Evolutionary conservation across 1,140 invertebrate species (phyloP).

Genomic region (Harlomillsia oculata): DNA sequence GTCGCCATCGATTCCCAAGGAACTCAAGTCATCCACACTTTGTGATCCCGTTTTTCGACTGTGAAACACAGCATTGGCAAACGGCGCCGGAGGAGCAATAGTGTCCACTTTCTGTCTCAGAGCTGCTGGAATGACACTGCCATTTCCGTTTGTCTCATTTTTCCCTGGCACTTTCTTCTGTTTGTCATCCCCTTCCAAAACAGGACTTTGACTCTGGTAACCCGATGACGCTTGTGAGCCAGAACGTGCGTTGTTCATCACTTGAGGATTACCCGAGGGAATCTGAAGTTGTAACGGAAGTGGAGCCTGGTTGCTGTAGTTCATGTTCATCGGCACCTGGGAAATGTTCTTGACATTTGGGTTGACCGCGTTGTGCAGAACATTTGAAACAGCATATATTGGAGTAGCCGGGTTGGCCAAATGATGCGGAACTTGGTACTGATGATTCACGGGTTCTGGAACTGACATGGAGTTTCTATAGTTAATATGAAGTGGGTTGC

Average conservation of each 20-base stretch:
- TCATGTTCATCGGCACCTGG: constrained; percentile 40
- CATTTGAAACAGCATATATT: constrained; percentile 27
- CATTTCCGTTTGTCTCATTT: constrained; percentile 35
- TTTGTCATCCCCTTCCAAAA: constrained; percentile 31
- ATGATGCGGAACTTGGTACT: constrained; percentile 40
- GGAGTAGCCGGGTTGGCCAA: constrained; percentile 41
- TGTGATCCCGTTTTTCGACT: constrained; percentile 24
- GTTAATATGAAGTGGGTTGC: constrained; percentile 23
- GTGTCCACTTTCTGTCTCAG: background rate
- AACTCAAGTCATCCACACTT: constrained; percentile 33
- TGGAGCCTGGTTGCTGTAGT: constrained; percentile 32
- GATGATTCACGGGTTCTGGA: constrained; percentile 34
- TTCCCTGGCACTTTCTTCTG: constrained; percentile 25
- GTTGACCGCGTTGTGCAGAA: constrained; percentile 30
- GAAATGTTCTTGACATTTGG: constrained; percentile 35
- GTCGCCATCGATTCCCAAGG: constrained; percentile 15
- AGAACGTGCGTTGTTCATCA: constrained; percentile 24
- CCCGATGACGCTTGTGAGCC: constrained; percentile 32
- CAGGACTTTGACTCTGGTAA: constrained; percentile 34
- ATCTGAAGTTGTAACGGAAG: constrained; percentile 26
- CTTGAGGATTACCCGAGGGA: constrained; percentile 44
- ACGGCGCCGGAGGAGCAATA: constrained; percentile 4
- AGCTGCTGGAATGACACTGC: background rate
- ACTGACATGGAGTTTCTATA: constrained; percentile 6
- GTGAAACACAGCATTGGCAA: constrained; percentile 23